Conservation (phyloP, 2,888 invertebrate species). For the Tanypteryx hageni region DNA sequence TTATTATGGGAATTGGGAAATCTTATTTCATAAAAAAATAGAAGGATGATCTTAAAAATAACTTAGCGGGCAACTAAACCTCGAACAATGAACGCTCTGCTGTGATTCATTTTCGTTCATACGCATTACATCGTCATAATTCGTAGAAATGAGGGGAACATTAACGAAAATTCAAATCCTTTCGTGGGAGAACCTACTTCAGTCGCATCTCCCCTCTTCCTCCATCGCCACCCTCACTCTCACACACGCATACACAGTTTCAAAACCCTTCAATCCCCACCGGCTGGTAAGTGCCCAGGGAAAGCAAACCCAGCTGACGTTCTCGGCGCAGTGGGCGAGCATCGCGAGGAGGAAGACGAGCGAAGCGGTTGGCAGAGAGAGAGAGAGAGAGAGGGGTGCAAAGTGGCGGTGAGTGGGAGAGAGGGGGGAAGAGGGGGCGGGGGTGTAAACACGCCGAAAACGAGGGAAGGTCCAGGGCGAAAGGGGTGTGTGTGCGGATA, state of each 20-base stretch:
- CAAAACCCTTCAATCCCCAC: constrained; percentile 20
- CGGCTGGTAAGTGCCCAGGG: constrained; percentile 35
- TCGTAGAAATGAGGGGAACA: not conserved
- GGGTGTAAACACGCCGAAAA: not conserved
- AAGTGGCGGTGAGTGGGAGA: no score
- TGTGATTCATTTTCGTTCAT: no score
- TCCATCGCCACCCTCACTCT: not conserved
- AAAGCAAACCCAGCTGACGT: constrained; percentile 33
- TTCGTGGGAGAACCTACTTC: not conserved
- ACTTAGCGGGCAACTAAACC: no score
- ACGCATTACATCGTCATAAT: no score
- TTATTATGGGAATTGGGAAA: no score
- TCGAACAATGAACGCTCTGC: no score
- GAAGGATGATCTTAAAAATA: no score
- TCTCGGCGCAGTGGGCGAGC: not conserved
- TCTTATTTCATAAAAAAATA: no score
- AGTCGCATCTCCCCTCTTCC: not conserved
- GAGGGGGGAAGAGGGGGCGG: not conserved
- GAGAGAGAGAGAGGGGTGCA: not conserved
- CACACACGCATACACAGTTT: constrained; percentile 2
- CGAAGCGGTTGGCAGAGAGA: not conserved
- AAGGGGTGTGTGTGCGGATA: not conserved
- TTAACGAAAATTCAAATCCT: not conserved
- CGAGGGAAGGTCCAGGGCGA: not conserved
- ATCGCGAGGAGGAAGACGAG: not conserved